Evolutionary conservation across 2,113 vertebrate genomes (phyloP), one percentile per base, ranked within the genome.

Genomic region (Rhinopithecus roxellana): DNA sequence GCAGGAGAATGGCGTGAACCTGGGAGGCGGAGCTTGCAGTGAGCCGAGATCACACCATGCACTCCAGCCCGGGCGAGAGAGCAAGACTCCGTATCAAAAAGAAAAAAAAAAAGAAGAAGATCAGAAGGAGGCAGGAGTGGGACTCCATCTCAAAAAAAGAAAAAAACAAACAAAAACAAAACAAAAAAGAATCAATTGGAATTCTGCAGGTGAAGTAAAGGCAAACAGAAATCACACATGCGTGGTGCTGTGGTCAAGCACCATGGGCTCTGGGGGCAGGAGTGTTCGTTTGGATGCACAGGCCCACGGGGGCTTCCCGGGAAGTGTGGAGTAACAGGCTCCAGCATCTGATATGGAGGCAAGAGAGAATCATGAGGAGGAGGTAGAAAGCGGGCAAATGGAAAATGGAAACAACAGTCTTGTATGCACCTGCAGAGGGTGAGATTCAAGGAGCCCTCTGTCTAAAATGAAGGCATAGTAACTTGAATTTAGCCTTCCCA

Each of bases 401-500:
- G 8, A 80, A 69, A 40, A 2, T 3, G 13, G 22, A 13, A 43
- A 5, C 6, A 1, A 40, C 1, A 0, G 30, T 5, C 22, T 7
- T 2, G 8, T 22, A 11, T 3, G 0, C 8, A 1, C 61, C 13
- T 20, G 5, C 14, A 17, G 90, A 59, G 23, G 61, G 27, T 0
- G 0, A 10, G 25, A 22, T 0, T 45, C 70, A 2, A 0, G 0
- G 11, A 3, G 4, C 11, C 0, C 12, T 16, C 43, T 1, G 5
- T 40, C 25, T 35, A 1, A 57, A 32, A 16, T 12, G 12, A 59
- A 4, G 17, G 4, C 35, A 12, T 7, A 2, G 35, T 6, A 3
- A 5, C 1, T 3, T 59, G 13, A 14, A 48, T 0, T 22, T 1
- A 3, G 52, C 70, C 64, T 38, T 17, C 5, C 27, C 32, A 32